Percentiles rank a stretch among this genome's conserved stretches.
Evolutionary conservation across 2,113 vertebrate species (phyloP).

Genomic region (Glaucidium brasilianum): DNA sequence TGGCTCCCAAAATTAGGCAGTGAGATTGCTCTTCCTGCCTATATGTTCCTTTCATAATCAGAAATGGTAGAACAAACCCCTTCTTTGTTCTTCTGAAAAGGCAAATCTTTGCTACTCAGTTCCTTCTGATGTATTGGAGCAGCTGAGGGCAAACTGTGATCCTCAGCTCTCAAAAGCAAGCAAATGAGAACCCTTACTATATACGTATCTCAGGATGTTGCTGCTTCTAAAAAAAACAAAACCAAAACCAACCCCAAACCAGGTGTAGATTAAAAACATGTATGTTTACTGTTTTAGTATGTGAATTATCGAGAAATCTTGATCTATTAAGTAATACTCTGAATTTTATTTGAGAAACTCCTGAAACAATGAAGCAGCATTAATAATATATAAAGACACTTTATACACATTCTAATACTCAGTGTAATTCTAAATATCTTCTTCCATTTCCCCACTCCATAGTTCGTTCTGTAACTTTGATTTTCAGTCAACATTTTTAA

Average conservation of each 20-base stretch:
- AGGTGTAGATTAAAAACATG: neutral
- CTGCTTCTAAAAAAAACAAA: neutral
- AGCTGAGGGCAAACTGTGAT: neutral
- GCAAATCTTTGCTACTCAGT: neutral
- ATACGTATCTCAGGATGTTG: neutral
- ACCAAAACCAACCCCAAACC: no score
- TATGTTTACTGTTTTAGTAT: neutral
- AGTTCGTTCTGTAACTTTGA: neutral
- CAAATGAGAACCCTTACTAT: neutral
- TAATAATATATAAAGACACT: neutral
- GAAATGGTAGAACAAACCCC: neutral
- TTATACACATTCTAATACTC: neutral
- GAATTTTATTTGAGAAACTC: neutral
- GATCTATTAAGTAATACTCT: neutral
- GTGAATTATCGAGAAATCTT: neutral
- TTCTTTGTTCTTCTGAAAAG: constrained; percentile 17
- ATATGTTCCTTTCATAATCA: neutral
- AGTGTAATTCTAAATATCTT: neutral
- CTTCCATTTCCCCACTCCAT: neutral
- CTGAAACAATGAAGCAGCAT: neutral
- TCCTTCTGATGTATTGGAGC: neutral
- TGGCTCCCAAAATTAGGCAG: neutral
- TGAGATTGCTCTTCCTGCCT: constrained; percentile 6
- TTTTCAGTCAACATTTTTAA: constrained; percentile 4
- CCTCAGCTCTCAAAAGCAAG: neutral